phyloP scores from a whole-genome alignment of 1,140 invertebrate species.

The Elymnias hypermnestra region DNA sequence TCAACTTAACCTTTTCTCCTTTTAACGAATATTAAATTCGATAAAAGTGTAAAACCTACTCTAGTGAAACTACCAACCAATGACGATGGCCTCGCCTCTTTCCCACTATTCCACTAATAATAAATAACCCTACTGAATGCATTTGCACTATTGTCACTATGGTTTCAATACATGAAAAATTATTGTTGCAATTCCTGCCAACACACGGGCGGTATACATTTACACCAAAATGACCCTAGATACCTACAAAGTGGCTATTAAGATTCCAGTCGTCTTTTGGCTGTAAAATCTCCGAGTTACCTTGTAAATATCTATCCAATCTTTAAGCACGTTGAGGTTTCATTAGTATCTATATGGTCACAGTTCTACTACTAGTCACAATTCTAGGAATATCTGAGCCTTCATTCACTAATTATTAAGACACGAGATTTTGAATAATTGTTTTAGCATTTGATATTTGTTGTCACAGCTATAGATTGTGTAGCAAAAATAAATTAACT shows the following conservation, averaged over 20 bases:
- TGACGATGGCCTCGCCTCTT: conserved; percentile 24
- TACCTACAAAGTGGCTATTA: neutral
- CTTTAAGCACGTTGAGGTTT: neutral
- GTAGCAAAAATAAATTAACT: conserved; percentile 53
- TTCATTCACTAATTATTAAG: conserved; percentile 1
- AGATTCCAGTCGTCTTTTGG: too few relatives aligned
- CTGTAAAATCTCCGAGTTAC: too few relatives aligned
- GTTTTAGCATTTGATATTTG: neutral
- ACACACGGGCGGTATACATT: neutral
- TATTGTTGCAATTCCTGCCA: conserved; percentile 15
- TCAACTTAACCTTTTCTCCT: too few relatives aligned
- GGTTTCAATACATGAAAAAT: conserved; percentile 10
- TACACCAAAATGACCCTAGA: neutral
- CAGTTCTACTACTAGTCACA: neutral
- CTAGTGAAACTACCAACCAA: conserved; percentile 10
- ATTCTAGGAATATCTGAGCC: neutral
- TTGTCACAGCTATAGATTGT: conserved; percentile 29
- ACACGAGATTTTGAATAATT: neutral
- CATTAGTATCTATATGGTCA: neutral
- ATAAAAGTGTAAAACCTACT: too few relatives aligned
- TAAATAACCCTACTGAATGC: conserved; percentile 26
- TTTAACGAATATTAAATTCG: too few relatives aligned
- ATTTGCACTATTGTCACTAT: conserved; percentile 24
- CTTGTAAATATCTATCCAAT: neutral
- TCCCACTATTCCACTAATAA: conserved; percentile 28